A percentile compares a stretch with the other conserved stretches of the same genome.
Conservation (phyloP, 2,888 invertebrate species). For the Plagiodera versicolora region DNA sequence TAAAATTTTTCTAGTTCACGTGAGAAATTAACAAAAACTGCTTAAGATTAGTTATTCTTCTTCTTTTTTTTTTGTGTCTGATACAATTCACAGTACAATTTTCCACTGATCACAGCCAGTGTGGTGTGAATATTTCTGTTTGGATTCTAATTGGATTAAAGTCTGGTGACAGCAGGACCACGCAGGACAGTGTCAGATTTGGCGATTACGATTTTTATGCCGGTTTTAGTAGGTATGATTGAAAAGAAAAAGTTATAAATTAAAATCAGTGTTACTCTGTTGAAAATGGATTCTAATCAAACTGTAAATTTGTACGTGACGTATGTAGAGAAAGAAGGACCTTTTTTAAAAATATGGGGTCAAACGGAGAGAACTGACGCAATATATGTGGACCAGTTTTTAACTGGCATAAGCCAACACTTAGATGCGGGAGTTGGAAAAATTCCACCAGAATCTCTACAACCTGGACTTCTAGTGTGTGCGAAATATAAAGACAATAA, state of each 20-base stretch:
- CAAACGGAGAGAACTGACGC: conserved; percentile 65
- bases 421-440: conserved; percentile 55
- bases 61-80: no score
- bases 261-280: neutral
- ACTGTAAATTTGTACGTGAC: conserved; percentile 57
- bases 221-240: neutral
- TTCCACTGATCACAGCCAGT: no score
- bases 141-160: no score
- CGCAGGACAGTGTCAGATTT: no score
- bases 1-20: no score
- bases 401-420: conserved; percentile 55
- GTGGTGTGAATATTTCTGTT: no score
- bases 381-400: conserved; percentile 60
- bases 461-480: conserved; percentile 59
- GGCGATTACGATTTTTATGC: neutral
- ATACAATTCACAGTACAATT: no score
- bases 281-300: conserved; percentile 17
- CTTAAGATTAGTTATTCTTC: no score
- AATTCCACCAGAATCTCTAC: conserved; percentile 47
- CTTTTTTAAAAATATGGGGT: conserved; percentile 72
- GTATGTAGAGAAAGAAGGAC: conserved; percentile 69
- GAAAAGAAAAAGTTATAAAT: neutral
- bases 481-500: conserved; percentile 68
- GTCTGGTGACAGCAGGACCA: no score
- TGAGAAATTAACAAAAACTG: no score